Evolutionary conservation across 92 coral and sea anemone genomes (phyloP).

Genomic region (Parazoanthus darwini): DNA sequence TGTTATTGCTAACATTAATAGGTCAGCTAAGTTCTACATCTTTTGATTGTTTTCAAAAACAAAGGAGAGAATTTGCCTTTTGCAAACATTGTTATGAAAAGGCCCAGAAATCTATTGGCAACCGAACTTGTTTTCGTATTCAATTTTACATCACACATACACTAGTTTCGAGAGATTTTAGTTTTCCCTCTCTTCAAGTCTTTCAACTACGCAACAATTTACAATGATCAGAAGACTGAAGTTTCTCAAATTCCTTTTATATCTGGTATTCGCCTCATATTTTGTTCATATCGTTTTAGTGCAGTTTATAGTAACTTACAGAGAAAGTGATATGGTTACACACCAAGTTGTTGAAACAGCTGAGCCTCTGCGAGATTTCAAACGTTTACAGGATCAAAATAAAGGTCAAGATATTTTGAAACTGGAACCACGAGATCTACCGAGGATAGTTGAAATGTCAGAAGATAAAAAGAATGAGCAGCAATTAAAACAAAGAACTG

Average conservation of each 20-base stretch:
- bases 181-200: not conserved
- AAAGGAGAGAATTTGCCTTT: not conserved
- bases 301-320: not conserved
- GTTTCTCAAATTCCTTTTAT: not conserved
- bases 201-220: not conserved
- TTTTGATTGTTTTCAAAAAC: not conserved
- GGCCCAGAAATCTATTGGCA: not conserved
- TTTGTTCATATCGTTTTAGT: not conserved
- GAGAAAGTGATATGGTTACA: not conserved
- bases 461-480: not conserved
- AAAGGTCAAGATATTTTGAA: not conserved
- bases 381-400: not conserved
- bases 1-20: too few species aligned
- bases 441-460: not conserved
- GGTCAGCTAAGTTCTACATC: too few species aligned
- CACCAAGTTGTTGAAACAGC: too few species aligned
- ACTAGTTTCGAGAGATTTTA: not conserved
- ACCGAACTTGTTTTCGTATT: not conserved
- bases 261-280: not conserved
- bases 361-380: not conserved
- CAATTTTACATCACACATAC: not conserved
- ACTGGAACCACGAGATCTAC: not conserved
- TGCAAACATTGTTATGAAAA: conserved; percentile 2
- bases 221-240: conserved; percentile 10
- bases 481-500: not conserved